Base-by-base conservation (phyloP, 1,140 invertebrate genomes). In the Arctopsyche grandis region DNA sequence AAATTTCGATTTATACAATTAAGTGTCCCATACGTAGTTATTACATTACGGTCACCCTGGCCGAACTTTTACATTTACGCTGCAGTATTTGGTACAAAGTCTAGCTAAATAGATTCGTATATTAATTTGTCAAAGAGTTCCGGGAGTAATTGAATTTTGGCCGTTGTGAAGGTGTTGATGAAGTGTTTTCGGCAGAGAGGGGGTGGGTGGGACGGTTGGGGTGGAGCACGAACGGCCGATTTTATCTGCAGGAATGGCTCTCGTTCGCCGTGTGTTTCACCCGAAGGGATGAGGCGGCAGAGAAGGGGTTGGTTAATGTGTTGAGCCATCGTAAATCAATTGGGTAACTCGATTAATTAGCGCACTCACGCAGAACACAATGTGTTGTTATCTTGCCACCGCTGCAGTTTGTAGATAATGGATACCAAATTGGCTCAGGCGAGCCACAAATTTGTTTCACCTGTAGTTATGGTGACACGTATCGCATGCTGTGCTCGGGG, bases 261-360 rank as follows among this genome's bases (percentile, higher is more conserved):
- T 52, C 48, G 48, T 52, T 4, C 48, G 10, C 16, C 16, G 48
- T 52, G 48, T 16, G 48, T 14, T 52, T 52, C 12, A 16, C 48
- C 48, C 48, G 10, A 16, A 12, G 10, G 12, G 12, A 38, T 38
- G 29, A 7, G 29, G 29, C 3, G 3, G 48, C 4, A 12, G 1
- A 22, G 1, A 60, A 1, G 66, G 43, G 71, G 22, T 38, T 19
- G 74, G 74, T 58, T 76, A 76, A 76, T 76, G 74, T 76, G 74
- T 63, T 76, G 43, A 76, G n/a, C 74, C 74, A 46, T 63, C 74
- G 74, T 76, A 63, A 76, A 76, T 76, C 74, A 76, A 76, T 76
- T 76, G 74, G 56, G 74, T 76, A 76, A 76, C 74, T 76, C 74
- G 74, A 76, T 76, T 76, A 76, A 76, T 76, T 76, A 76, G 56